phyloP scores from a whole-genome alignment of 2,797 vertebrate genomes.

The Lutjanus argentimaculatus region DNA sequence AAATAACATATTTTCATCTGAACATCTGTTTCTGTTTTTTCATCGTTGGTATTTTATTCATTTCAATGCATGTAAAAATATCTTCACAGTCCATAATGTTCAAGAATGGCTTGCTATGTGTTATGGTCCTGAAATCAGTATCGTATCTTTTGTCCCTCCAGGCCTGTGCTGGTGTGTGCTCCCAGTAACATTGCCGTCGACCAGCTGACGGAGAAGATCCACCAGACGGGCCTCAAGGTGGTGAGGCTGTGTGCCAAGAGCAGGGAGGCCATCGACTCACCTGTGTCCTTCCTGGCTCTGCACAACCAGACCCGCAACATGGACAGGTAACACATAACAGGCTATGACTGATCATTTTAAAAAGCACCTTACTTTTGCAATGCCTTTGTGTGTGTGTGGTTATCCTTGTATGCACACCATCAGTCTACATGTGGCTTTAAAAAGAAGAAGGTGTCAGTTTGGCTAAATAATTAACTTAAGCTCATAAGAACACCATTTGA shows the following conservation, averaged over 20 bases:
- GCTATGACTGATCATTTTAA: not conserved
- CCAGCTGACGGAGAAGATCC: slow-evolving; percentile 96
- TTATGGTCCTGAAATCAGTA: not conserved
- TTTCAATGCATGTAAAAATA: not conserved
- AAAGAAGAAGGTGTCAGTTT: not conserved
- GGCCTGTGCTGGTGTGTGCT: slow-evolving; percentile 95
- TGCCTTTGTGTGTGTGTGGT: not conserved
- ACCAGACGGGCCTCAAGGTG: slow-evolving; percentile 95
- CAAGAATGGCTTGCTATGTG: not conserved
- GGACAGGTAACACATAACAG: slow-evolving; percentile 88
- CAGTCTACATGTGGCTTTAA: not conserved
- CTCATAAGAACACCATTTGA: not conserved
- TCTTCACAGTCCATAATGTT: not conserved
- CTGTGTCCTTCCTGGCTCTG: slow-evolving; percentile 94
- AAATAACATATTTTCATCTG: not conserved
- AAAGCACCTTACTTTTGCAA: not conserved
- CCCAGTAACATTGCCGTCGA: slow-evolving; percentile 97
- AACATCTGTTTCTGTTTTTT: not conserved
- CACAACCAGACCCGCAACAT: slow-evolving; percentile 98
- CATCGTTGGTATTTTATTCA: not conserved
- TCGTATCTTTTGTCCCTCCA: slow-evolving; percentile 56
- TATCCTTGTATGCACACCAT: not conserved
- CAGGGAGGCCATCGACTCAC: slow-evolving; percentile 95
- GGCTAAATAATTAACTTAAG: not conserved
- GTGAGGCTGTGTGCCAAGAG: slow-evolving; percentile 96